Conservation (phyloP, 2,888 invertebrate genomes). For the Criorhina ranunculi region DNA sequence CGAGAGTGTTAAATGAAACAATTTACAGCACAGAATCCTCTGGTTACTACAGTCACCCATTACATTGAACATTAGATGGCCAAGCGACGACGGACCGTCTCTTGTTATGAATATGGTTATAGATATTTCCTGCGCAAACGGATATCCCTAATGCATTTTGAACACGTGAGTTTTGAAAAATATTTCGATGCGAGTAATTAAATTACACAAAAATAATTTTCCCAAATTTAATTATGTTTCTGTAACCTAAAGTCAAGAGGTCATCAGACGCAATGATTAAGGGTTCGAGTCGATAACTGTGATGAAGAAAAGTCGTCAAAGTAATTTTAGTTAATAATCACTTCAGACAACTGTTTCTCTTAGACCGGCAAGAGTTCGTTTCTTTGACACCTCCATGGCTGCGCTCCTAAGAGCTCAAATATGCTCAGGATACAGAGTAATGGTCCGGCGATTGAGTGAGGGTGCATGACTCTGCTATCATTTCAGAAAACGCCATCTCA, state of each 20-base stretch:
- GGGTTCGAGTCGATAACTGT: too few relatives aligned
- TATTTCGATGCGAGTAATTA: background rate
- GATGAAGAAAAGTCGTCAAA: too few relatives aligned
- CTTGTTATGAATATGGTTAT: slow-evolving; percentile 11
- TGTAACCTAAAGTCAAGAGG: background rate
- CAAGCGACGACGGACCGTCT: background rate
- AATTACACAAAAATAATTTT: background rate
- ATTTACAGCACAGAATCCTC: slow-evolving; percentile 14
- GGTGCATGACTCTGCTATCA: too few relatives aligned
- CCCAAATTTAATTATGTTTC: background rate
- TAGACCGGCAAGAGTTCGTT: too few relatives aligned
- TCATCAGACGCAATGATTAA: background rate
- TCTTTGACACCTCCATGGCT: too few relatives aligned
- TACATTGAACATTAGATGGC: background rate
- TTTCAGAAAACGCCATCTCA: too few relatives aligned
- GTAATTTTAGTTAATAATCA: too few relatives aligned
- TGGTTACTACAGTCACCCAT: slow-evolving; percentile 12
- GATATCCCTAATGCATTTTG: slow-evolving; percentile 29
- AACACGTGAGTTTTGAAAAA: background rate
- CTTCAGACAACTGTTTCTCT: too few relatives aligned
- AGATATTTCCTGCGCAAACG: slow-evolving; percentile 4
- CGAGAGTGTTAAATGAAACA: slow-evolving; percentile 42
- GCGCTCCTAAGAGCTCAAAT: too few relatives aligned
- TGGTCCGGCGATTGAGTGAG: too few relatives aligned
- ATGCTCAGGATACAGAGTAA: too few relatives aligned